Evolutionary conservation across 2,797 vertebrate genomes (phyloP), one percentile per base, ranked within the genome.

Genomic region (Fistularia commersonii): DNA sequence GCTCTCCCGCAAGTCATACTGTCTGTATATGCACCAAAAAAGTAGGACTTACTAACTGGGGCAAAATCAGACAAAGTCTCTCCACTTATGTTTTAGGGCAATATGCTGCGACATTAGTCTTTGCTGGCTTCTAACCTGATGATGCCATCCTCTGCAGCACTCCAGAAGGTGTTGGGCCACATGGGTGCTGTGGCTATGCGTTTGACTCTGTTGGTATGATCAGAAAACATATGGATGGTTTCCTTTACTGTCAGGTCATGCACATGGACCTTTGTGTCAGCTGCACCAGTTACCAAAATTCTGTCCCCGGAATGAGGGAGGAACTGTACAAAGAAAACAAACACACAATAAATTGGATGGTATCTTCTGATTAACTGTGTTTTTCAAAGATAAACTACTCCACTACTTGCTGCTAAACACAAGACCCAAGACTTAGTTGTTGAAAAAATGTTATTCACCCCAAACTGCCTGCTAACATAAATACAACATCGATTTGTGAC

Each of bases 151-250:
- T 99, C 97, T 0, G 95, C 97, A 3, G 97, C 97, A 7, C 97
- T 99, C 97, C 97, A 99, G 88, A 99, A 99, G 1, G 94, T 98
- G 88, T 97, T 98, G 32, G 97, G 97, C 96, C 96, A 98, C 95
- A 98, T 96, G 61, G 97, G 96, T 0, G 97, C 97, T 0, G 96
- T 98, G 69, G 96, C 97, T 1, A 99, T 98, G 43, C 97, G 88
- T 67, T 99, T 99, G 11, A 99, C 97, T 32, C 97, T 86, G 82
- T 98, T 99, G 31, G 97, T 99, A 68, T 99, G 97, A 65, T 99
- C 97, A 38, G 95, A 97, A 87, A 98, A 99, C 93, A 98, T 98
- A 72, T 99, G 97, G 82, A 94, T 95, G 6, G 96, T 99, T 84
- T 99, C 97, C 83, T 98, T 98, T 45, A 90, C 95, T 0, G 93